Evolutionary conservation across 2,797 vertebrate species (phyloP), one percentile per base, ranked within the genome.

Genomic region (Phrynocephalus vlangalii): DNA sequence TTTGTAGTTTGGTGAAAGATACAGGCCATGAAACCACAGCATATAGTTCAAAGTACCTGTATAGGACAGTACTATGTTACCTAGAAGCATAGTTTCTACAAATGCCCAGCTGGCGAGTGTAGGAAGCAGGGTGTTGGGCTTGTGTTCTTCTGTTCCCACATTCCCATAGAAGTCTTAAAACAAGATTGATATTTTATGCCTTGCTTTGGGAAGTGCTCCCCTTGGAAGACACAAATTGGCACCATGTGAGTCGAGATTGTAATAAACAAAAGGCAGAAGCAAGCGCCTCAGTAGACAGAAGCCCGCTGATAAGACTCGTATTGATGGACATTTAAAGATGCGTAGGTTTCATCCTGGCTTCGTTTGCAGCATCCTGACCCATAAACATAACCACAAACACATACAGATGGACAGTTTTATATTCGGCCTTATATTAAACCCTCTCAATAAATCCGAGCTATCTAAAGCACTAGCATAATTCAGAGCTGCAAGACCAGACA

Each of bases 361-460:
- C 97, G 98, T 98, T 98, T 98, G 98, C 96, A 96, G 95, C 95
- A 94, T 16, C n/a, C 60, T 95, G 96, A 97, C 38, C 38, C 75
- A 79, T 63, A 79, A 63, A 63, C n/a, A 79, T 63, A 79, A 63
- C 30, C 56, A 4, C 22, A 63, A 75, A 75, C 52, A 38, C 33
- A 16, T 33, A 26, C 8, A 95, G 96, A 6, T 16, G 70, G 5
- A 70, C 56, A 28, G 71, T 63, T 85, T 84, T 88, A 79, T 52
- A 96, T 96, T 92, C 79, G 88, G 92, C 92, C 92, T 94, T 95
- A 95, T 92, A 96, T 96, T 94, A 96, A 76, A 96, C 92, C 94
- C 90, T 73, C 95, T 97, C 97, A 97, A 95, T 95, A 95, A 96
- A 96, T 95, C 95, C 92, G 79, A 93, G 92, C 94, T 95, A 96